Conservation (phyloP, 2,888 invertebrate species). For the Cordilura impudica region DNA sequence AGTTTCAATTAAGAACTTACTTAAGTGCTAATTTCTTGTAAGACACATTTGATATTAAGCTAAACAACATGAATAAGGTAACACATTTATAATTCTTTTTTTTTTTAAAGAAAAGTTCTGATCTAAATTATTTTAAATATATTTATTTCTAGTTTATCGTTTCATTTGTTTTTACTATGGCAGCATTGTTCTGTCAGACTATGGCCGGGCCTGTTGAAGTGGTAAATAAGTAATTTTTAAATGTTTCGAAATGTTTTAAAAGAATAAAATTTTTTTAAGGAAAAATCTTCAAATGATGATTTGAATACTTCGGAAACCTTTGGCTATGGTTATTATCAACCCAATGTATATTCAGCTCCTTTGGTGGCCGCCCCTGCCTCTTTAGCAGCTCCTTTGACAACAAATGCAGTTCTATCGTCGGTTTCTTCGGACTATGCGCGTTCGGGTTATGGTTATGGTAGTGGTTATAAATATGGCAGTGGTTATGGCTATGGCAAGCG, state of each 20-base stretch:
- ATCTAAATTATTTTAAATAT: not conserved
- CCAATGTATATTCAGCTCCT: conserved; percentile 43
- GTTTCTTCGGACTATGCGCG: conserved; percentile 26
- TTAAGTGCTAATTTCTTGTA: conserved; percentile 42
- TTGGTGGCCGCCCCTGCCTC: not conserved
- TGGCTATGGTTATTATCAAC: conserved; percentile 67
- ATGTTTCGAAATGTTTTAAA: not conserved
- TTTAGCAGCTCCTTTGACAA: conserved; percentile 23
- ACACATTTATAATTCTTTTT: not conserved
- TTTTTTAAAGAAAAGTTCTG: not conserved
- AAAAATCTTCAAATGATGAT: conserved; percentile 53
- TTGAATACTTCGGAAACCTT: conserved; percentile 67
- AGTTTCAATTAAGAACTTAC: conserved; percentile 43
- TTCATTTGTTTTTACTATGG: conserved; percentile 20
- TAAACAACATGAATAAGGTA: conserved; percentile 44
- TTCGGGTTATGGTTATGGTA: conserved; percentile 63
- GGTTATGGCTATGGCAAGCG: conserved; percentile 63
- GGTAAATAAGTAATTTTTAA: conserved; percentile 11
- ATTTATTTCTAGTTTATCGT: not conserved
- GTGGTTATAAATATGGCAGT: conserved; percentile 61
- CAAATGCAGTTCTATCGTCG: not conserved
- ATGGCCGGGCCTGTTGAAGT: conserved; percentile 53
- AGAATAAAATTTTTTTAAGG: not conserved
- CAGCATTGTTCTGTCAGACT: conserved; percentile 14
- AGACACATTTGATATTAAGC: conserved; percentile 8